These are phyloP conservation scores for Alosa sapidissima DNA, from an alignment of 2,797 vertebrate genomes.

Conservation along the genomic window DNA sequence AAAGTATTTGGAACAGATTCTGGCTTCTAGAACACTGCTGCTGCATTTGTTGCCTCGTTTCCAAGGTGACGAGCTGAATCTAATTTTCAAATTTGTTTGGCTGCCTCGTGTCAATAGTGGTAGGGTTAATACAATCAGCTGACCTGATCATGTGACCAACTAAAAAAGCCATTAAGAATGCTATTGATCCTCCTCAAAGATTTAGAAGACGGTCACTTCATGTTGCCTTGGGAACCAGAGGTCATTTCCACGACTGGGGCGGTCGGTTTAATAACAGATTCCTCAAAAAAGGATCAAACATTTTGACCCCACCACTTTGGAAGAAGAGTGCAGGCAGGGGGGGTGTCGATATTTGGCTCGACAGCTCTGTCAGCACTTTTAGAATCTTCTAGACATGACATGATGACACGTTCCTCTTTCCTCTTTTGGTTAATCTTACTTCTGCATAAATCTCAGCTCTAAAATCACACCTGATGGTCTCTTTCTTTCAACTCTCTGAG, in stretches of 20 bases:
- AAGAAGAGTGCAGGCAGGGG: neutral
- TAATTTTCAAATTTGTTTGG: neutral
- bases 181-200: too few relatives aligned
- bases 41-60: constrained; percentile 5
- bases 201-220: neutral
- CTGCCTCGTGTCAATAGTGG: neutral
- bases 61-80: constrained; percentile 1
- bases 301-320: neutral
- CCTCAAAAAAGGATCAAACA: neutral
- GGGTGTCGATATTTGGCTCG: neutral
- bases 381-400: neutral
- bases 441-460: neutral
- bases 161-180: neutral
- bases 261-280: too few relatives aligned
- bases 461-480: too few relatives aligned
- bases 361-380: neutral
- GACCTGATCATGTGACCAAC: constrained; percentile 3
- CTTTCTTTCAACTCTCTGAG: neutral
- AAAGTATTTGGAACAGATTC: neutral
- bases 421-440: neutral
- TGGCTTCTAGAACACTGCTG: neutral
- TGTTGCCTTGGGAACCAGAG: neutral
- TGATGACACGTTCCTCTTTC: neutral
- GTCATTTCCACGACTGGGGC: neutral
- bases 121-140: neutral